A percentile compares a stretch with the other conserved stretches of the same genome.
phyloP scores from a whole-genome alignment of 2,113 vertebrate species.

The Talpa occidentalis region DNA sequence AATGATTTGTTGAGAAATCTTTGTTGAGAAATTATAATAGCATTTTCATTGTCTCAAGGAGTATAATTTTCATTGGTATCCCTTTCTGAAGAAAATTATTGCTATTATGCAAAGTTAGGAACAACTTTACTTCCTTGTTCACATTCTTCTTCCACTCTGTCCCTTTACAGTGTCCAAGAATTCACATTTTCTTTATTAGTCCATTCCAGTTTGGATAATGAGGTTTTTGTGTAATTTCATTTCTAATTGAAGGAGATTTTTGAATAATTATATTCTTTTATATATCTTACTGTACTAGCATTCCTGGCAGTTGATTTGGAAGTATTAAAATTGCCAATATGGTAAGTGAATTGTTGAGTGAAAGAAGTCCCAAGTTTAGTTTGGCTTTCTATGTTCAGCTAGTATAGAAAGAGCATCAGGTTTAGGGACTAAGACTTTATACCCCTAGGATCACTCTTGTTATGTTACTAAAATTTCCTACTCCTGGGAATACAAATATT shows the following conservation, averaged over 20 bases:
- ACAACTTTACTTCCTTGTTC: conserved; percentile 64
- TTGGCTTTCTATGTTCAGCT: conserved; percentile 78
- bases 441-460: conserved; percentile 71
- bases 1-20: conserved; percentile 78
- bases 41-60: conserved; percentile 73
- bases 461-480: conserved; percentile 74
- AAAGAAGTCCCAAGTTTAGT: conserved; percentile 70
- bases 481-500: conserved; percentile 74
- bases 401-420: conserved; percentile 70
- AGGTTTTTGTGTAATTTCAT: conserved; percentile 80
- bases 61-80: conserved; percentile 79
- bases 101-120: conserved; percentile 73
- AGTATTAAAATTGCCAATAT: conserved; percentile 77
- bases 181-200: conserved; percentile 82
- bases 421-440: conserved; percentile 81
- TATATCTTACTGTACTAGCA: conserved; percentile 66
- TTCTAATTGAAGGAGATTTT: conserved; percentile 82
- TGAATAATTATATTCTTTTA: conserved; percentile 79
- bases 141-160: conserved; percentile 74
- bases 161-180: conserved; percentile 81
- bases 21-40: conserved; percentile 74
- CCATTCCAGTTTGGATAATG: conserved; percentile 81
- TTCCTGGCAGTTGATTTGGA: conserved; percentile 78
- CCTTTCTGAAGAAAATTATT: conserved; percentile 74
- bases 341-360: conserved; percentile 63